Percentiles rank a stretch among this genome's conserved stretches.
These are phyloP conservation scores for Gymnoscelis rufifasciata DNA, from an alignment of 2,888 invertebrate species.

Conservation along the genomic window DNA sequence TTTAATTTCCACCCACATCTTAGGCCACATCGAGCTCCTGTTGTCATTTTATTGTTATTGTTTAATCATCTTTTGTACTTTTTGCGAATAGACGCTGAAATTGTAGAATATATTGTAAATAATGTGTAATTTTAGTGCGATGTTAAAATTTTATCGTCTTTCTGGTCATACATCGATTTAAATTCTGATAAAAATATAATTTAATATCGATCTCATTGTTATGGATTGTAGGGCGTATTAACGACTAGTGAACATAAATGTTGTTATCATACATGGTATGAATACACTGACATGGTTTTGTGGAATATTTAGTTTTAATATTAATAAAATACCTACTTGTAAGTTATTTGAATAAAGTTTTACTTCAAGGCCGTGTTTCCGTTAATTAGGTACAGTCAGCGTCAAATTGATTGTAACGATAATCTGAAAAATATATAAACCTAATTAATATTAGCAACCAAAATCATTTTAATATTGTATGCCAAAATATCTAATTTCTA, in stretches of 20 bases:
- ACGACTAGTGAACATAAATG: slow-evolving; percentile 60
- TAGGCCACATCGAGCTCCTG: slow-evolving; percentile 3
- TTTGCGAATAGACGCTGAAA: slow-evolving; percentile 11
- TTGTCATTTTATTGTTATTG: slow-evolving; percentile 2
- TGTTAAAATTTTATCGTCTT: slow-evolving; percentile 30
- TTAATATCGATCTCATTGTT: slow-evolving; percentile 77
- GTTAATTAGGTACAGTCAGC: too few relatives aligned
- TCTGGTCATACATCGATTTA: slow-evolving; percentile 61
- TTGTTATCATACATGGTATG: slow-evolving; percentile 80
- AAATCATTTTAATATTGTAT: too few relatives aligned
- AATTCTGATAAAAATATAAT: slow-evolving; percentile 57
- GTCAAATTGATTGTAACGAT: too few relatives aligned
- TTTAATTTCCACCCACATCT: slow-evolving; percentile 6
- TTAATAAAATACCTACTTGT: slow-evolving; percentile 10
- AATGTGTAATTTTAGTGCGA: slow-evolving; percentile 18
- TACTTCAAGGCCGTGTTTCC: too few relatives aligned
- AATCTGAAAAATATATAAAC: too few relatives aligned
- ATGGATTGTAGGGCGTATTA: slow-evolving; percentile 55
- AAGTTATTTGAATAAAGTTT: slow-evolving; percentile 31
- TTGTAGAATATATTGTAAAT: slow-evolving; percentile 15
- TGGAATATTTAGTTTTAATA: slow-evolving; percentile 34
- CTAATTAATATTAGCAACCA: too few relatives aligned
- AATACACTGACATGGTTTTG: slow-evolving; percentile 50
- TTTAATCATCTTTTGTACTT: slow-evolving; percentile 8
- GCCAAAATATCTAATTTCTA: too few relatives aligned